Conservation (phyloP, 2,888 invertebrate genomes). For the Odontomyia ornata region DNA sequence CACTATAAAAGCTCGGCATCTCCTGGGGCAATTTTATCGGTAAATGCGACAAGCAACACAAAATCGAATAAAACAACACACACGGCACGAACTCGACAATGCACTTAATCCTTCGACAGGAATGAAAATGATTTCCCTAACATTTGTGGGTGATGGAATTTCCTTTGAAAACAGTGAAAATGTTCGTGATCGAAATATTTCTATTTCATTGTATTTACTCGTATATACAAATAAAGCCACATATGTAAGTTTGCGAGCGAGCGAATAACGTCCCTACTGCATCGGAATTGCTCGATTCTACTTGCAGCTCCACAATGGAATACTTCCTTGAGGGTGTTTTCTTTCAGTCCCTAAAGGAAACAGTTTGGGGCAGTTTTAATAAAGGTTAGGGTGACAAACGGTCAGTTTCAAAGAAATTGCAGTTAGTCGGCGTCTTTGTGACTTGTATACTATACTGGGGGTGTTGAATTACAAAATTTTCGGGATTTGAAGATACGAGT, state of each 20-base stretch:
- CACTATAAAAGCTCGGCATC: no score
- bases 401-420: conserved; percentile 28
- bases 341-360: no score
- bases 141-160: conserved; percentile 21
- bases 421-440: conserved; percentile 18
- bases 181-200: conserved; percentile 41
- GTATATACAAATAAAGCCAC: neutral
- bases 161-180: conserved; percentile 4
- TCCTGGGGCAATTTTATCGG: neutral
- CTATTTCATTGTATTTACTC: conserved; percentile 10
- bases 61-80: conserved; percentile 36
- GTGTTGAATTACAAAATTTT: no score
- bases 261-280: neutral
- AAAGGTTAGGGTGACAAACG: neutral
- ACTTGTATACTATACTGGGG: no score
- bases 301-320: neutral
- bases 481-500: no score
- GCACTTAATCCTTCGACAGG: conserved; percentile 38
- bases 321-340: neutral
- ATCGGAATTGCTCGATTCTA: neutral
- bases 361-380: neutral
- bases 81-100: conserved; percentile 6
- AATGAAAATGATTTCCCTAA: neutral
- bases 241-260: neutral
- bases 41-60: conserved; percentile 19